These are phyloP conservation scores for Eupsilia transversa DNA, from an alignment of 2,888 invertebrate species.

Conservation along the genomic window DNA sequence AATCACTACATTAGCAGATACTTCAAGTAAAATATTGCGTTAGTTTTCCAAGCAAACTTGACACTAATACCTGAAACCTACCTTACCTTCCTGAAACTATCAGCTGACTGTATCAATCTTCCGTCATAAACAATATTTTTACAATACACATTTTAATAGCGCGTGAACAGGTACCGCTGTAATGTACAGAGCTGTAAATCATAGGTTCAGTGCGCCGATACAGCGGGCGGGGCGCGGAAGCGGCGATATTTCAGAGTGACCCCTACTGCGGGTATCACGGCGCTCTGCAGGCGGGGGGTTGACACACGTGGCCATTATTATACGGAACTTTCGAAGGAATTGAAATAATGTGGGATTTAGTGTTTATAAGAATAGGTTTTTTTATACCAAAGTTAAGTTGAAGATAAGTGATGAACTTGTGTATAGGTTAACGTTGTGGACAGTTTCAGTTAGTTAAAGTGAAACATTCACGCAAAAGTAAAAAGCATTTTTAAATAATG, in stretches of 20 bases:
- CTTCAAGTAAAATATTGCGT: not conserved
- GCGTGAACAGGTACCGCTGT: conserved; percentile 58
- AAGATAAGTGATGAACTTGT: not conserved
- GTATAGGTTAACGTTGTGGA: not conserved
- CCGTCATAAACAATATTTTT: conserved; percentile 34
- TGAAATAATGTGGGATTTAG: not conserved
- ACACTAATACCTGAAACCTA: not conserved
- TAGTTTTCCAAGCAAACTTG: not conserved
- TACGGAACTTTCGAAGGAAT: conserved; percentile 8
- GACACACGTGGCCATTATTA: conserved; percentile 30
- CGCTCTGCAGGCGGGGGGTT: conserved; percentile 39
- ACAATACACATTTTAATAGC: conserved; percentile 48
- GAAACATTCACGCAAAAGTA: not conserved
- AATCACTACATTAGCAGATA: not conserved
- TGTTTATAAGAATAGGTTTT: not conserved
- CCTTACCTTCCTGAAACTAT: not conserved
- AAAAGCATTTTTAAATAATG: not conserved
- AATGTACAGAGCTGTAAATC: conserved; percentile 54
- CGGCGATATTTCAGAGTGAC: conserved; percentile 62
- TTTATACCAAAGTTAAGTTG: not conserved
- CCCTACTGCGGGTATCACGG: conserved; percentile 50
- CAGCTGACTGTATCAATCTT: not conserved
- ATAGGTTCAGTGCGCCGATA: conserved; percentile 63
- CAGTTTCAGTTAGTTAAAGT: not conserved
- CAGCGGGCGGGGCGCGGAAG: conserved; percentile 57